phyloP scores from a whole-genome alignment of 2,113 vertebrate genomes.

The Xenopus borealis region DNA sequence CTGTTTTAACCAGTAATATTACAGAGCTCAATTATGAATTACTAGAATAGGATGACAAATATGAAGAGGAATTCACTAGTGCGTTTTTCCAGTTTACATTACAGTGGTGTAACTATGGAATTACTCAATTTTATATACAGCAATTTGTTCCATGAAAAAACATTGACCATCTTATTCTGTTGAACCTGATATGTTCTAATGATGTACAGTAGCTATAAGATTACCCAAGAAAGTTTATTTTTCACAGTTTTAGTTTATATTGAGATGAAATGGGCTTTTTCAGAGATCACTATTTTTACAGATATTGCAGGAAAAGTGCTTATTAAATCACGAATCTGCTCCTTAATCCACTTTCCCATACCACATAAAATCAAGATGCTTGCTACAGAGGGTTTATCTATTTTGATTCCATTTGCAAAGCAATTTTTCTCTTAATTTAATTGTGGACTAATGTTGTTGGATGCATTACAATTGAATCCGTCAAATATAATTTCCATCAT shows the following conservation, averaged over 20 bases:
- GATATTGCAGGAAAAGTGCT: not conserved
- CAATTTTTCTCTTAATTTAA: slow-evolving; percentile 42
- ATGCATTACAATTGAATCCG: slow-evolving; percentile 43
- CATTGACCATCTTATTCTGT: too few species aligned
- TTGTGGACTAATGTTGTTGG: slow-evolving; percentile 37
- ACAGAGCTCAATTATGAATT: too few species aligned
- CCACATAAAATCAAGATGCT: slow-evolving; percentile 7
- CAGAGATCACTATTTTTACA: not conserved
- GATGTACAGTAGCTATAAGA: not conserved
- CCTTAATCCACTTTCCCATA: not conserved
- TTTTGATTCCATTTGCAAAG: slow-evolving; percentile 22
- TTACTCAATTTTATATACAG: too few species aligned
- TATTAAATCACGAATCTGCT: not conserved
- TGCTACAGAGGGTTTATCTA: slow-evolving; percentile 21
- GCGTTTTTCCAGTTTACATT: too few species aligned
- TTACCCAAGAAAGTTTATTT: not conserved
- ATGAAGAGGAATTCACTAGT: too few species aligned
- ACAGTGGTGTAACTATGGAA: too few species aligned
- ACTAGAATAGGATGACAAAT: too few species aligned
- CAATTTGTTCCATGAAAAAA: too few species aligned
- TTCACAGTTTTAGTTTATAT: not conserved
- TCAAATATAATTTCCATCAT: slow-evolving; percentile 43
- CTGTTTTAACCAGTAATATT: too few species aligned
- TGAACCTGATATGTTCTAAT: not conserved
- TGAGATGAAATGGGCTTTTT: not conserved